Evolutionary conservation across 2,113 vertebrate species (phyloP), one percentile per base, ranked within the genome.

Genomic region (Taurulus bubalis): DNA sequence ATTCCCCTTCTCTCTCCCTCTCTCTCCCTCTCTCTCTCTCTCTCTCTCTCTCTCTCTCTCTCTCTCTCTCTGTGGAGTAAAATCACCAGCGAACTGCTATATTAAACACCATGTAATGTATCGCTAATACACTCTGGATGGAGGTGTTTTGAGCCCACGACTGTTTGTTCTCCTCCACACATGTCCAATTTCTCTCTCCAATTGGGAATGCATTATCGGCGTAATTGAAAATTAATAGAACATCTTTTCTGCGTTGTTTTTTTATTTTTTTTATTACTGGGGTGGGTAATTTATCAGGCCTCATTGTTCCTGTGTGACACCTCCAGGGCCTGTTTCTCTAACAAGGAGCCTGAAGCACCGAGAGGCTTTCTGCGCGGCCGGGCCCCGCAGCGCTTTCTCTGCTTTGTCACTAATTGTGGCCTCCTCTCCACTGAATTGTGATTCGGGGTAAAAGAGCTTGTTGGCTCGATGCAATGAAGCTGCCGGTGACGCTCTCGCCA

Each of bases 161-260:
- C 63, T 93, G 91, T 95, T 94, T 93, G 91, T 96, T 96, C 90
- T 86, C 74, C 94, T 93, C 92, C 94, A 92, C 94, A 95, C 96
- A 95, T 90, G 96, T 97, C 96, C 93, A 97, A 97, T 98, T 97
- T 97, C 95, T 96, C 90, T 85, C 96, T 97, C 95, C 97, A 97
- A 97, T 98, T 95, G 96, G 95, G 95, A 95, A 96, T 96, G 96
- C 96, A 98, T 98, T 98, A 97, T 97, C 96, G 97, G 96, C 96
- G 97, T 99, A 99, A 99, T 99, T 99, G 98, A 99, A 99, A 99
- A 99, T 99, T 98, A 99, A 97, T 95, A 95, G 97, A 97, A 97
- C 97, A 98, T 97, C 95, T 97, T 97, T 98, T 97, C 53, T 79
- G 65, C 95, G 95, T 75, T 85, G 97, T 80, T 79, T 82, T 95